Conservation (phyloP, 2,797 vertebrate species). For the Pampus argenteus region DNA sequence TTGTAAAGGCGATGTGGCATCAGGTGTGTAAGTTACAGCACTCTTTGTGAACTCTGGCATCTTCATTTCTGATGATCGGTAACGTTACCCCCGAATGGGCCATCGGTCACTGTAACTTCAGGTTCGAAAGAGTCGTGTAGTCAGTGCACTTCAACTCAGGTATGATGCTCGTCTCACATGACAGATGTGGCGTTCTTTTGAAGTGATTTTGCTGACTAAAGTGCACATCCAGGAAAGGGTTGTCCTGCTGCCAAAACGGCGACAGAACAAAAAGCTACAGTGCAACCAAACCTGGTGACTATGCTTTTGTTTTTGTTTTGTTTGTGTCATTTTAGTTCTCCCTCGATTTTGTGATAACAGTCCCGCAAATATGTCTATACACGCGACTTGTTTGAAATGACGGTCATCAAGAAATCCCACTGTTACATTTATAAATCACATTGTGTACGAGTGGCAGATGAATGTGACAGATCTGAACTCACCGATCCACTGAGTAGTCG, state of each 20-base stretch:
- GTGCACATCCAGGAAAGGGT: not conserved
- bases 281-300: too few relatives aligned
- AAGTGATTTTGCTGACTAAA: conserved; percentile 34
- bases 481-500: conserved; percentile 56
- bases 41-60: conserved; percentile 34
- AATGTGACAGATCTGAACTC: conserved; percentile 51
- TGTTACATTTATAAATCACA: not conserved
- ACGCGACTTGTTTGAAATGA: not conserved
- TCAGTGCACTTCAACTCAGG: conserved; percentile 2
- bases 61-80: conserved; percentile 38
- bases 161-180: conserved; percentile 12
- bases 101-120: conserved; percentile 9
- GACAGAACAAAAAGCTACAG: too few relatives aligned
- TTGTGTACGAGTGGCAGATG: not conserved
- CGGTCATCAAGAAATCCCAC: conserved; percentile 8
- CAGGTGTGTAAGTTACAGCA: conserved; percentile 25
- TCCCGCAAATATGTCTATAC: not conserved
- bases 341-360: not conserved
- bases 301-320: not conserved
- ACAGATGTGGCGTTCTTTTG: conserved; percentile 45
- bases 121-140: conserved; percentile 10
- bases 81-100: conserved; percentile 37
- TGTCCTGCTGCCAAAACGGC: conserved; percentile 19
- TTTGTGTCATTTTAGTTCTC: not conserved
- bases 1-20: conserved; percentile 1